Percentiles rank a stretch among this genome's conserved stretches.
phyloP scores from a whole-genome alignment of 2,888 invertebrate genomes.

The Aricia artaxerxes region DNA sequence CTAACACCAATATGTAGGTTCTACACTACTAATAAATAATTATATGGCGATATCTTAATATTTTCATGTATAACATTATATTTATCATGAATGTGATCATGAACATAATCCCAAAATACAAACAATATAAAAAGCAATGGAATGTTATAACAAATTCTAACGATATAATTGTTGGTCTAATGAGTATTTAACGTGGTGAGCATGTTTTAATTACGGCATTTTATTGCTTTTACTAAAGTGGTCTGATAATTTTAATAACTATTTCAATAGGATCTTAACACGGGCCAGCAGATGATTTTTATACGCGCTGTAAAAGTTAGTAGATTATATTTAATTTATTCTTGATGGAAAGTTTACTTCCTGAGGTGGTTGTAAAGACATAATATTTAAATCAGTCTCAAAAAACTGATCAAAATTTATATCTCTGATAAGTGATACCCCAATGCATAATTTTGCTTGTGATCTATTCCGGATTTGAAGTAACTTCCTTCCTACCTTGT shows the following conservation, averaged over 20 bases:
- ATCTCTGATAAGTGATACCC: no score
- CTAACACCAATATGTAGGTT: no score
- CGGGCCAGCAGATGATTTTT: constrained; percentile 1
- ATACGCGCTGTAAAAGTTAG: not conserved
- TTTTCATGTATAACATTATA: not conserved
- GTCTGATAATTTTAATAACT: not conserved
- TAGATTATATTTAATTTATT: constrained; percentile 2
- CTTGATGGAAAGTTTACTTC: not conserved
- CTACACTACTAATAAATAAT: no score
- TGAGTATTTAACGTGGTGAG: not conserved
- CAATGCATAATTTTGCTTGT: no score
- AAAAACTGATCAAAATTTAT: not conserved
- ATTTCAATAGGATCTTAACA: not conserved
- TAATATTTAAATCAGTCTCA: not conserved
- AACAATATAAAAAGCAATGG: constrained; percentile 4
- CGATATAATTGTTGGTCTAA: constrained; percentile 3
- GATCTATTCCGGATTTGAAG: no score
- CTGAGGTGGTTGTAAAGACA: not conserved
- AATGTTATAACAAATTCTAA: not conserved
- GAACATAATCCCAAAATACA: not conserved
- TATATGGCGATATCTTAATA: no score
- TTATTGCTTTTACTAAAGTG: constrained; percentile 4
- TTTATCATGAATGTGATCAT: not conserved
- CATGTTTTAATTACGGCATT: not conserved
- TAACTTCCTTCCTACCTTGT: no score